Base-by-base conservation (phyloP, 2,113 vertebrate genomes). In the Otis tarda region DNA sequence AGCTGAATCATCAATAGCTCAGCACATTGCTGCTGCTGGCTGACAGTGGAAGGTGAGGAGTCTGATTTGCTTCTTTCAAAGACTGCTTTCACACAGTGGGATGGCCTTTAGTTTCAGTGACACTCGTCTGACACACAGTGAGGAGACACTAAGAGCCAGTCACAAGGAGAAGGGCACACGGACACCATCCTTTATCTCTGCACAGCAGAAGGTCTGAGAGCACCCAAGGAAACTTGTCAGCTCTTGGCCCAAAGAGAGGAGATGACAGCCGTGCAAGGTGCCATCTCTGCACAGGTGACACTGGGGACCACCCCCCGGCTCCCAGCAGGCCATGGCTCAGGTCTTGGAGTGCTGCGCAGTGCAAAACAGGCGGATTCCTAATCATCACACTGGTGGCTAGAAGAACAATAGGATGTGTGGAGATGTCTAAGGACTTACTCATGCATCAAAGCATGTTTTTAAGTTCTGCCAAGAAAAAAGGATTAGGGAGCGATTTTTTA, bases 51-150 rank as follows among this genome's bases (percentile, higher is more conserved):
- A 37, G 52, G 45, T 39, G 75, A 68, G 0, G 3, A 63, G 49
- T 41, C 67, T 52, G 73, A 47, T 57, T 33, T 59, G 45, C 43
- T 53, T 41, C 67, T 69, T 53, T 50, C 37, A 56, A 61, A 83
- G 31, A 22, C 47, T 45, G 10, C 31, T 68, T 73, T 56, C 35
- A 63, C n/a, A 15, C 0, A 3, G 23, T 0, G 41, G 41, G 0
- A 10, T 68, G 35, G 35, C 41, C 55, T 83, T 67, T 43, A 55
- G 28, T 45, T 83, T 67, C 71, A 56, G 39, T 4, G 5, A 60
- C 45, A 50, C 39, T 73, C 2, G 2, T 30, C 64, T 61, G 59
- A 55, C 35, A 25, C 49, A 20, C 20, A 16, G 17, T 19, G 52
- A 78, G 45, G 53, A 60, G 52, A 55, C 22, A 17, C 77, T 27